Evolutionary conservation across 2,113 vertebrate genomes (phyloP).

Genomic region (Sinocyclocheilus maitianheensis): DNA sequence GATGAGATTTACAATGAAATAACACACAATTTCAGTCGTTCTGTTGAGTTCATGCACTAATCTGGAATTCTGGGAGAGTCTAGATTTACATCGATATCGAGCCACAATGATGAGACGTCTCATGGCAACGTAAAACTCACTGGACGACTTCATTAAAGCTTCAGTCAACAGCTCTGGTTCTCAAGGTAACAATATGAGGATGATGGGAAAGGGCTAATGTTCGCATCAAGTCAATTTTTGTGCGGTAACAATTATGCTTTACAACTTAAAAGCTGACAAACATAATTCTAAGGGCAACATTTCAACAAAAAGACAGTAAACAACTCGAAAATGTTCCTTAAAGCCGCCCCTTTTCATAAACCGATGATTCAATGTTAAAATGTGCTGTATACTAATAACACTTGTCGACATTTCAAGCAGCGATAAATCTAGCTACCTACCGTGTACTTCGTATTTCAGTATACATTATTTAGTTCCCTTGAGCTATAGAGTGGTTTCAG

Average conservation of each 20-base stretch:
- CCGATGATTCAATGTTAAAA: slow-evolving; percentile 22
- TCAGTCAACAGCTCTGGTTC: neutral
- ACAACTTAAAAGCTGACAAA: slow-evolving; percentile 16
- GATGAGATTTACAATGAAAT: slow-evolving; percentile 9
- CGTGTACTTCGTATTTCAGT: slow-evolving; percentile 16
- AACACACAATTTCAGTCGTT: slow-evolving; percentile 27
- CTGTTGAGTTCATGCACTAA: slow-evolving; percentile 31
- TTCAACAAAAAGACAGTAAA: slow-evolving; percentile 8
- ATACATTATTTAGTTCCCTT: slow-evolving; percentile 22
- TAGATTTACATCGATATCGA: slow-evolving; percentile 22
- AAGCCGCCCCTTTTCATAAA: neutral
- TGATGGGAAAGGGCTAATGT: neutral
- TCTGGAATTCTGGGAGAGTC: neutral
- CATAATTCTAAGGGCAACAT: neutral
- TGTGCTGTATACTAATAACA: slow-evolving; percentile 34
- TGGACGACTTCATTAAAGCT: slow-evolving; percentile 22
- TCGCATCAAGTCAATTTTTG: slow-evolving; percentile 22
- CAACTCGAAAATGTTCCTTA: neutral
- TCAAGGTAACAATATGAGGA: neutral
- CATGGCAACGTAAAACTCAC: neutral
- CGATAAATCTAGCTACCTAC: slow-evolving; percentile 27
- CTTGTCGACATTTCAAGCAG: slow-evolving; percentile 40
- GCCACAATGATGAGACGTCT: slow-evolving; percentile 2
- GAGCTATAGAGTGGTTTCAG: slow-evolving; percentile 23
- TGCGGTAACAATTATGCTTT: neutral